Evolutionary conservation across 2,888 invertebrate genomes (phyloP).

Genomic region (Sisyra nigra): DNA sequence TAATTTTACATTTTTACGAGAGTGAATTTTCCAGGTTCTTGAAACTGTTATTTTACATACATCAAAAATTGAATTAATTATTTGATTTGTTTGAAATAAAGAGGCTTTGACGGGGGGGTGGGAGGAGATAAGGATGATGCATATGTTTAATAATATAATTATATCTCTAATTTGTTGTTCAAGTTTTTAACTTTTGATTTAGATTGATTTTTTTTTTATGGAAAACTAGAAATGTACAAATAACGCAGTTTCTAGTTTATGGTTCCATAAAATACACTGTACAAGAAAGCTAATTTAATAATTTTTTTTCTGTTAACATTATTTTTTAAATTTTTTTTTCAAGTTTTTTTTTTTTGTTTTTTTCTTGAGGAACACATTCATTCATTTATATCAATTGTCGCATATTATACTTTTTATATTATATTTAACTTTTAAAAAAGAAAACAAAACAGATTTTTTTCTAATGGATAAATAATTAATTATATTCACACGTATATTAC

Average conservation of each 20-base stretch:
- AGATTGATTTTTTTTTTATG: too few relatives aligned
- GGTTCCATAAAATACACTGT: conserved; percentile 24
- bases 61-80: conserved; percentile 10
- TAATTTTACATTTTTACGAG: conserved; percentile 11
- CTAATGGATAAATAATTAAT: too few relatives aligned
- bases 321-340: conserved; percentile 25
- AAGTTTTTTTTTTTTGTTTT: too few relatives aligned
- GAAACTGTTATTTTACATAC: conserved; percentile 8
- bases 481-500: too few relatives aligned
- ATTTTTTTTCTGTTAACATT: conserved; percentile 13
- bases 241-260: conserved; percentile 12
- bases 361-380: conserved; percentile 27
- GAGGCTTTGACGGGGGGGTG: too few relatives aligned
- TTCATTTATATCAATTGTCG: conserved; percentile 25
- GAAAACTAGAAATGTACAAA: too few relatives aligned
- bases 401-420: not conserved
- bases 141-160: too few relatives aligned
- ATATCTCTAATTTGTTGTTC: too few relatives aligned
- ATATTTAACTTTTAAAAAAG: too few relatives aligned
- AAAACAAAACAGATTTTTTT: too few relatives aligned
- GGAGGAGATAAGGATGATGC: too few relatives aligned
- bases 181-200: conserved; percentile 17
- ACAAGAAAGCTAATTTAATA: conserved; percentile 16
- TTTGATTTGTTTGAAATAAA: conserved; percentile 4
- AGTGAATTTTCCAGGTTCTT: conserved; percentile 10